These are phyloP conservation scores for Antheraea mylitta DNA, from an alignment of 1,140 invertebrate genomes.

Conservation along the genomic window DNA sequence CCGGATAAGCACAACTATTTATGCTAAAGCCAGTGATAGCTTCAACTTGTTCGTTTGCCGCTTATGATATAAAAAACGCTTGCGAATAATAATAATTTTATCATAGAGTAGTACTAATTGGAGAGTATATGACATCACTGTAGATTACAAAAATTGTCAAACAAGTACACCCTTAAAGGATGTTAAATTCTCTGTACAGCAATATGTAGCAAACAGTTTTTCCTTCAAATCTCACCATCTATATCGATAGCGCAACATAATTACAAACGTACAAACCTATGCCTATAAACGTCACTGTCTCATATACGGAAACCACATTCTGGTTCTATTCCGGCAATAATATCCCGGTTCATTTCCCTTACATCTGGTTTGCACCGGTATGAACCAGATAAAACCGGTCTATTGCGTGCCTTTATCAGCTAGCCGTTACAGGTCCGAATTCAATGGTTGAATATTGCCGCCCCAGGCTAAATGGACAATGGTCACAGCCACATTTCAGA, in stretches of 20 bases:
- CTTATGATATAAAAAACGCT: too few relatives aligned
- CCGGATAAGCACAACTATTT: too few relatives aligned
- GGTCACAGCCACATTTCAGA: slow-evolving; percentile 46
- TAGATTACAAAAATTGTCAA: too few relatives aligned
- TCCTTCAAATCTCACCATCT: not conserved
- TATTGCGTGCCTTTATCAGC: slow-evolving; percentile 29
- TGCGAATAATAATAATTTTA: too few relatives aligned
- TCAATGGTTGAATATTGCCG: slow-evolving; percentile 32
- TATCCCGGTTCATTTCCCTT: slow-evolving; percentile 66
- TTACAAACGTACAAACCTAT: slow-evolving; percentile 33
- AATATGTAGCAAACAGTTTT: not conserved
- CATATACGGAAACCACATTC: slow-evolving; percentile 66
- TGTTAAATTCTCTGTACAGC: too few relatives aligned
- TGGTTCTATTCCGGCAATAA: slow-evolving; percentile 58
- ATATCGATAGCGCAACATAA: not conserved
- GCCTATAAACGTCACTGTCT: slow-evolving; percentile 61
- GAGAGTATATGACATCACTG: too few relatives aligned
- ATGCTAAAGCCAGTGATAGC: too few relatives aligned
- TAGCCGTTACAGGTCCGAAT: slow-evolving; percentile 18
- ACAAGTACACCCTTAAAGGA: too few relatives aligned
- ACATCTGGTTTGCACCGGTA: slow-evolving; percentile 59
- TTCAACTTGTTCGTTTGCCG: too few relatives aligned
- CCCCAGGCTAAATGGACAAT: slow-evolving; percentile 61
- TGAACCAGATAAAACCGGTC: slow-evolving; percentile 50
- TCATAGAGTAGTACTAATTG: too few relatives aligned